Evolutionary conservation across 1,140 invertebrate species (phyloP).

Genomic region (Macrobrachium rosenbergii): DNA sequence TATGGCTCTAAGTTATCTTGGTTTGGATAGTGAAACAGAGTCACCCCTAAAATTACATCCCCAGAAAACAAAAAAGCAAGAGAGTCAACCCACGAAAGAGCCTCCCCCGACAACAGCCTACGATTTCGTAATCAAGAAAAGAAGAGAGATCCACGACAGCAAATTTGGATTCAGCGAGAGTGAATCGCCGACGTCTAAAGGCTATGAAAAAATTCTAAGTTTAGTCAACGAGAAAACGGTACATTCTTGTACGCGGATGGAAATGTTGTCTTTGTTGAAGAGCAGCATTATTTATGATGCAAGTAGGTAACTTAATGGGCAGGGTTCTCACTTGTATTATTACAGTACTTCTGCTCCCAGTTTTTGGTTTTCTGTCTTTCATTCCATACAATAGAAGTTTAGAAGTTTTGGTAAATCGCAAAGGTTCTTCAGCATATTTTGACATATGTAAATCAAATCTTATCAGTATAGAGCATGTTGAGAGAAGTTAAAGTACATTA

Average conservation of each 20-base stretch:
- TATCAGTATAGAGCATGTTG: too few species aligned
- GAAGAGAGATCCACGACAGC: slow-evolving; percentile 34
- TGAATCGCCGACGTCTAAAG: background rate
- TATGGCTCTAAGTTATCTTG: too few species aligned
- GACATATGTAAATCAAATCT: too few species aligned
- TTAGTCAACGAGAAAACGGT: slow-evolving; percentile 37
- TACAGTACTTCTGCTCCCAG: too few species aligned
- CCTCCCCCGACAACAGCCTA: slow-evolving; percentile 46
- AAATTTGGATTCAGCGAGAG: slow-evolving; percentile 10
- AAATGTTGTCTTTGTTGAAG: slow-evolving; percentile 50
- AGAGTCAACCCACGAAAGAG: background rate
- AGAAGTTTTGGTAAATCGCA: too few species aligned
- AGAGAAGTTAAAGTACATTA: too few species aligned
- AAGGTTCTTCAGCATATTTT: too few species aligned
- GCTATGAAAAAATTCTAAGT: slow-evolving; percentile 54
- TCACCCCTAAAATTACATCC: too few species aligned
- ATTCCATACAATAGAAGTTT: too few species aligned
- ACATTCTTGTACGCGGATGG: slow-evolving; percentile 48
- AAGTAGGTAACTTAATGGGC: slow-evolving; percentile 53
- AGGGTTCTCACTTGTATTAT: too few species aligned
- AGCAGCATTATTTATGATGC: slow-evolving; percentile 64
- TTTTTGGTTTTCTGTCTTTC: too few species aligned
- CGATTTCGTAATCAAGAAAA: slow-evolving; percentile 54
- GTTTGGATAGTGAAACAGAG: too few species aligned
- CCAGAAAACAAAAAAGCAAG: background rate